phyloP scores from a whole-genome alignment of 2,797 vertebrate genomes.

The Ataeniobius toweri region DNA sequence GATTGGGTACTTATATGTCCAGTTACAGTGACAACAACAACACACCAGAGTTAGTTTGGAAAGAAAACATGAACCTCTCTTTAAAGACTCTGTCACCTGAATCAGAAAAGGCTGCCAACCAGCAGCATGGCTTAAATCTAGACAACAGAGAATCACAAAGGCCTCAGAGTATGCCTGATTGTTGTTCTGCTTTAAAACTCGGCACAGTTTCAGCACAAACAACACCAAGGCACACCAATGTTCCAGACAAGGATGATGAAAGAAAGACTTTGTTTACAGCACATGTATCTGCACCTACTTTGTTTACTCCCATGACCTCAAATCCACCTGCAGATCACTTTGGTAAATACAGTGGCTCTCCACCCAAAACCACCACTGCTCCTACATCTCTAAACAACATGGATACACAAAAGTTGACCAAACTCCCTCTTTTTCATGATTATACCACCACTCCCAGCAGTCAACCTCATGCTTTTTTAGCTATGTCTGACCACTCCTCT shows the following conservation, averaged over 20 bases:
- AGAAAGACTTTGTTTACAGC: constrained; percentile 30
- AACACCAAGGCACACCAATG: constrained; percentile 31
- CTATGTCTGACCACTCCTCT: constrained; percentile 3
- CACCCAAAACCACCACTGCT: constrained; percentile 27
- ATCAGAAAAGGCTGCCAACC: constrained; percentile 29
- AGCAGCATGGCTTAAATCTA: constrained; percentile 25
- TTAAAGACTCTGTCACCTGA: constrained; percentile 35
- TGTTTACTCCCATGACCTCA: constrained; percentile 34
- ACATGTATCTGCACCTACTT: constrained; percentile 34
- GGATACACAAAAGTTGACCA: constrained; percentile 38
- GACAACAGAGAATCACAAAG: constrained; percentile 50
- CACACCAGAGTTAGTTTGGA: constrained; percentile 34
- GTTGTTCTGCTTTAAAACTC: constrained; percentile 48
- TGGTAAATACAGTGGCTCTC: constrained; percentile 33
- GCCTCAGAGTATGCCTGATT: constrained; percentile 36
- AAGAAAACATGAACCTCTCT: constrained; percentile 45
- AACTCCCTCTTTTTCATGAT: constrained; percentile 21
- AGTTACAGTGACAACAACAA: constrained; percentile 45
- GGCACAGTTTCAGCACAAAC: constrained; percentile 45
- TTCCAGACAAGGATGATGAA: constrained; percentile 29
- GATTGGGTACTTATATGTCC: constrained; percentile 29
- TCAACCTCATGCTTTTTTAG: constrained; percentile 25
- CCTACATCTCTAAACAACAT: constrained; percentile 25
- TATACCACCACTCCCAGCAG: constrained; percentile 20
- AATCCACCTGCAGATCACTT: constrained; percentile 39